Evolutionary conservation across 2,113 vertebrate genomes (phyloP).

Genomic region (Crypturellus undulatus): DNA sequence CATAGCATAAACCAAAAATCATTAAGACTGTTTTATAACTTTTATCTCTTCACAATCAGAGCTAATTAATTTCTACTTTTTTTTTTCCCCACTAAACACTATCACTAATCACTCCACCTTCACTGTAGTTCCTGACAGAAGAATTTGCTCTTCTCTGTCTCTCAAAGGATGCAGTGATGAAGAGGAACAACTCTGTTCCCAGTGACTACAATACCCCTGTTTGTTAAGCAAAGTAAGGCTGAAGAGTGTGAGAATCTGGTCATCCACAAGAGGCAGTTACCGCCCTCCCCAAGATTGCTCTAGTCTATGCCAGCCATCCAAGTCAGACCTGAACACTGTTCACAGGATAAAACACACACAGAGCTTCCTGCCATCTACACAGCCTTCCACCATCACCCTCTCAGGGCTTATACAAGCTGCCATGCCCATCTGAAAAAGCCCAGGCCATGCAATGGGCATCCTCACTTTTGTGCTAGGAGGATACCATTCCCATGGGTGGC

Average conservation of each 20-base stretch:
- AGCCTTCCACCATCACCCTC: not conserved
- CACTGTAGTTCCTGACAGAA: not conserved
- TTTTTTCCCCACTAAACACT: not conserved
- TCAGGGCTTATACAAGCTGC: not conserved
- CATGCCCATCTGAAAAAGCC: not conserved
- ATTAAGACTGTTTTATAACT: not conserved
- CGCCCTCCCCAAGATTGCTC: not conserved
- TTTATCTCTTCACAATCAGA: not conserved
- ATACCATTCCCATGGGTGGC: rapidly evolving
- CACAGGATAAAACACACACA: not conserved
- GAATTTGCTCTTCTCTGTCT: not conserved
- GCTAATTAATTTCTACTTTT: not conserved
- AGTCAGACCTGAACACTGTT: not conserved
- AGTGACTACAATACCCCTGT: not conserved
- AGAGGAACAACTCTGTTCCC: not conserved
- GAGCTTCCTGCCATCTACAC: not conserved
- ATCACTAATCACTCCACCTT: not conserved
- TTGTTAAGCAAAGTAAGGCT: not conserved
- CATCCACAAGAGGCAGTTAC: rapidly evolving
- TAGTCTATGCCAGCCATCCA: not conserved
- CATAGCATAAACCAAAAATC: not conserved
- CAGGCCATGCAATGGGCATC: not conserved
- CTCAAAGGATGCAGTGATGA: not conserved
- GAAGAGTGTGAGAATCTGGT: not conserved
- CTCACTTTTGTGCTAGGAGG: not conserved